Base-by-base conservation (phyloP, 2,888 invertebrate species). In the Dorcus parallelipipedus region DNA sequence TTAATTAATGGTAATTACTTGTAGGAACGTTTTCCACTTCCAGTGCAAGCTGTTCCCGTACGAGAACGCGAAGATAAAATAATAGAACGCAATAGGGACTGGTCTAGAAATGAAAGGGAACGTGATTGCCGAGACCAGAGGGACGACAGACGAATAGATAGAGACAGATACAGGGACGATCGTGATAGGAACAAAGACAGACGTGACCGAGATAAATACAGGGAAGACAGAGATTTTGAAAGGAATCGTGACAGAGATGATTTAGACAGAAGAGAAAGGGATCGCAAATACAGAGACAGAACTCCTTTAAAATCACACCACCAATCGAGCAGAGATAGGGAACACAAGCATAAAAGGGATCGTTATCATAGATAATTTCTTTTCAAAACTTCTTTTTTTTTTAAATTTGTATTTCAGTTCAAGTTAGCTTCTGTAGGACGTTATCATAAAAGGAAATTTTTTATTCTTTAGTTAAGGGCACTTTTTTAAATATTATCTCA, bases 11-110 rank as follows among this genome's bases (percentile, higher is more conserved):
- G 9, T 33, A 8, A 17, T 50, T 50, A 10, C 38, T 23, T 38
- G n/a, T 43, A 78, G 77, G 72, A 70, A 33, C 71, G 73, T 49
- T 76, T 76, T 60, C 78, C 78, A 8, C 70, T 76, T 6, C 75
- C 73, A 50, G 72, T 75, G 42, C 62, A 54, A 17, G 61, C 54
- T 52, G 48, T 54, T 7, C 56, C 38, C 26, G 52, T 59, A 2
- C 52, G 49, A 10, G 48, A 61, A 23, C 10, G 61, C 26, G 47
- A 56, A 53, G 50, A 33, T 33, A 33, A 33, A 33, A 7, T 33
- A 33, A 6, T 33, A 1, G 26, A 53, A n/a, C 52, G 53, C 38
- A 50, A 47, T 49, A 43, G 56, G 14, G 57, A 57, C 14, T 59
- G 67, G 23, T 69, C 71, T 9, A 63, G 69, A 50, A 62, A 72